A percentile compares a stretch with the other conserved stretches of the same genome.
phyloP scores from a whole-genome alignment of 2,797 vertebrate genomes.

The Oceanodroma leucorhoa region DNA sequence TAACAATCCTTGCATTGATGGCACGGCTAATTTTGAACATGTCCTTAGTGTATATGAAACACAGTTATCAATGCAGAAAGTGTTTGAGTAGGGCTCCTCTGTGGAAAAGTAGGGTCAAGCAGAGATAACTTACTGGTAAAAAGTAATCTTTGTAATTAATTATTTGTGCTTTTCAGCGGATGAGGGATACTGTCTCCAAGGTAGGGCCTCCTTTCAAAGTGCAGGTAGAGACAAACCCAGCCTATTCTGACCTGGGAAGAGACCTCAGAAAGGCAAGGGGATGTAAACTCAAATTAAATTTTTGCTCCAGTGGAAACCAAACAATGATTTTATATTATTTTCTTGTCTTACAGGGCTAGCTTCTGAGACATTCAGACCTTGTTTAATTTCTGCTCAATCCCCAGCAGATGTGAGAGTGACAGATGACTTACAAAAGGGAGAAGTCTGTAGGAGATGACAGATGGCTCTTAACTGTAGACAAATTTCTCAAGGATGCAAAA shows the following conservation, averaged over 20 bases:
- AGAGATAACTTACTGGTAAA: neutral
- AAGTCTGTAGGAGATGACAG: neutral
- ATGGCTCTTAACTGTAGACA: neutral
- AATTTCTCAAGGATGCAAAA: conserved; percentile 9
- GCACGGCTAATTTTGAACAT: neutral
- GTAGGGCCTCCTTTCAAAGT: neutral
- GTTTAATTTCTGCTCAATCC: neutral
- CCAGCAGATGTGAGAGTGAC: neutral
- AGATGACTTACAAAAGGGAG: neutral
- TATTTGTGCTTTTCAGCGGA: neutral
- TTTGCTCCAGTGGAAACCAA: neutral
- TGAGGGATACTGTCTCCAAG: neutral
- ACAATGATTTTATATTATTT: neutral
- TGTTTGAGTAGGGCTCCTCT: neutral
- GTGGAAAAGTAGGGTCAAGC: neutral
- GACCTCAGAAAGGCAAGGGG: neutral
- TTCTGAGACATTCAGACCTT: neutral
- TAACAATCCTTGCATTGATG: neutral
- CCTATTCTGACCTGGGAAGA: neutral
- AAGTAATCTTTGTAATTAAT: neutral
- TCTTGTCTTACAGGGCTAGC: neutral
- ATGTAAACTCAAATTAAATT: neutral
- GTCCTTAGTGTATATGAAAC: neutral
- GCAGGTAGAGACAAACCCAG: neutral
- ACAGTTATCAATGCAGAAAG: neutral